Evolutionary conservation across 2,113 vertebrate species (phyloP), one percentile per base, ranked within the genome.

Genomic region (Zosterops pallidus): DNA sequence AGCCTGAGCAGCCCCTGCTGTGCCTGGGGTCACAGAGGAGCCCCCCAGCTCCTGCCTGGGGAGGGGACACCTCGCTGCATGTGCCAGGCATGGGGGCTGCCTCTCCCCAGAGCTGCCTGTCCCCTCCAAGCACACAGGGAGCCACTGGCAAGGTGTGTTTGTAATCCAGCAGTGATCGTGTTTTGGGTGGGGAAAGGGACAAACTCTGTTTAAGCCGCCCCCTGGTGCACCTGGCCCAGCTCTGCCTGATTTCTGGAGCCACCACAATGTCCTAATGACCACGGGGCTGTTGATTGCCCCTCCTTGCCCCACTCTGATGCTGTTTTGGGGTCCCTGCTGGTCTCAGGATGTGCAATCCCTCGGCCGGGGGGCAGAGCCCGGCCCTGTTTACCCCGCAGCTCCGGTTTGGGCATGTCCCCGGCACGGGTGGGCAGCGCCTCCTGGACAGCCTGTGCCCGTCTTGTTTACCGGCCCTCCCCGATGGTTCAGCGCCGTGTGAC

Each of bases 401-500:
- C 55, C 6, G 0, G 24, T 16, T 70, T 6, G 20, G 63, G 33
- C 21, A n/a, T 12, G 47, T 14, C 35, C 3, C 9, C 25, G 42
- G 55, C 65, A 5, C 31, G 3, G 74, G 42, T 80, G 49, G 86
- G 46, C 84, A 95, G 94, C 67, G 16, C 64, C 67, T 39, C 85
- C 75, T 1, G 97, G 52, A 98, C 98, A 97, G 80, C 52, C 82
- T 96, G 98, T 98, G 97, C 94, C 68, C 17, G 0, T 56, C 82
- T 97, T 98, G 98, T 98, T 98, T 98, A 98, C 97, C 35, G 47
- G 1, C 67, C 67, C 90, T 70, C 12, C 44, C 37, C 0, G 35
- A 89, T 78, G 96, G 86, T 93, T 97, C 97, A 95, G 23, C 75
- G 41, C 63, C 97, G 64, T 97, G 98, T 98, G 98, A 98, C 96